Evolutionary conservation across 1,140 invertebrate genomes (phyloP), one percentile per base, ranked within the genome.

Genomic region (Drosophila sp.): DNA sequence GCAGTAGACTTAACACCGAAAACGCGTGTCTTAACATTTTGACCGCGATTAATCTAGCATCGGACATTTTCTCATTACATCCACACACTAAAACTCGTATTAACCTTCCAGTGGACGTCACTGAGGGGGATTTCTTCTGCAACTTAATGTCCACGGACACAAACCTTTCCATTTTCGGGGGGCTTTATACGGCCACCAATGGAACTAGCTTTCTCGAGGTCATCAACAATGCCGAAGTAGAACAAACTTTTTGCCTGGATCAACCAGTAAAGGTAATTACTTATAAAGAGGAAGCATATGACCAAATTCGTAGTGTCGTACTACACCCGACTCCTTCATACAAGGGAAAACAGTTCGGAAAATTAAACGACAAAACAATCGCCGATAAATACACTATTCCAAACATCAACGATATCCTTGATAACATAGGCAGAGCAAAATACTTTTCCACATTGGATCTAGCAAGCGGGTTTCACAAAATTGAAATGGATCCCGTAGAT

Each of bases 341-440:
- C 17, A 17, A 17, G 17, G 17, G 17, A 17, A 17, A 17, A 17
- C 17, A 17, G 17, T 17, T 17, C 17, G 17, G 58, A 6, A 55
- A 55, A 17, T 25, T 62, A 0, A 68, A 62, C 8, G 44, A 62
- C 0, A 63, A 63, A 62, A 62, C 66, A 1, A 63, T 63, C 3
- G 23, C 30, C 0, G 29, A 60, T 4, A 58, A n/a, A 30, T 66
- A 66, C n/a, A 55, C 55, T 1, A 66, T 66, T 11, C 65, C 65
- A 1, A 60, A 60, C 8, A 66, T 17, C 17, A 17, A 17, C 17
- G 17, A 17, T 17, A 17, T 17, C 17, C 17, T 17, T 17, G 17
- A 17, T 17, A 17, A 17, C 17, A 17, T 17, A 17, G 17, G 17
- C 17, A 17, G 17, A 17, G 17, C 17, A 17, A 47, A 66, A 58